Evolutionary conservation across 2,888 invertebrate species (phyloP), one percentile per base, ranked within the genome.

Genomic region (Branchellion lobata): DNA sequence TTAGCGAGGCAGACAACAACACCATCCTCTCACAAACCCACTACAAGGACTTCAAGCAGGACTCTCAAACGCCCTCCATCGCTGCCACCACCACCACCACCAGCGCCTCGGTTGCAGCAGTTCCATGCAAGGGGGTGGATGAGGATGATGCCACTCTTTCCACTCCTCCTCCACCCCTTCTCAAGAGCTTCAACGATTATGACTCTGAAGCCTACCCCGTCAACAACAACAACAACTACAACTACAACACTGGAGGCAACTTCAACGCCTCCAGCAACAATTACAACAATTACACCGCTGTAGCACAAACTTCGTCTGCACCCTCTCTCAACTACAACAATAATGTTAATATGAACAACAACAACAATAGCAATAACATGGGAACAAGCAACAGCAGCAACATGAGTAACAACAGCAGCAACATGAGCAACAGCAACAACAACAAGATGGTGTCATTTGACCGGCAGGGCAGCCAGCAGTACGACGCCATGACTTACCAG

Each of bases 91-190:
- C 8, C 31, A 2, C 14, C 18, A 29, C 57, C 31, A 33, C 31
- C 14, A 76, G 8, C 31, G 3, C 14, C 18, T 27, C 57, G 5
- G 3, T 14, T 51, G 29, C 18, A 14, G 0, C 27, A 29, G n/a
- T 27, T 8, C n/a, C n/a, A n/a, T 27, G 21, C 24, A 36, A n/a
- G 24, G 40, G 27, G 8, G 21, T 61, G 31, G 77, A 77, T 33
- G 72, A 72, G 1, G 79, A 79, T 18, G 75, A 75, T 24, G 74
- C 74, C 21, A 68, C 79, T 3, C 79, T 79, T 1, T 79, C 79
- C 0, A 79, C 79, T 0, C 79, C 79, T 8, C 79, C 79, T 11
- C 79, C 79, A 2, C 79, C 74, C 24, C 29, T 61, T 31, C 73
- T 79, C n/a, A 74, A 51, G 8, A 76, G 34, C n/a, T 77, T 31